Base-by-base conservation (phyloP, 1,140 invertebrate species). In the Frieseomelitta varia region DNA sequence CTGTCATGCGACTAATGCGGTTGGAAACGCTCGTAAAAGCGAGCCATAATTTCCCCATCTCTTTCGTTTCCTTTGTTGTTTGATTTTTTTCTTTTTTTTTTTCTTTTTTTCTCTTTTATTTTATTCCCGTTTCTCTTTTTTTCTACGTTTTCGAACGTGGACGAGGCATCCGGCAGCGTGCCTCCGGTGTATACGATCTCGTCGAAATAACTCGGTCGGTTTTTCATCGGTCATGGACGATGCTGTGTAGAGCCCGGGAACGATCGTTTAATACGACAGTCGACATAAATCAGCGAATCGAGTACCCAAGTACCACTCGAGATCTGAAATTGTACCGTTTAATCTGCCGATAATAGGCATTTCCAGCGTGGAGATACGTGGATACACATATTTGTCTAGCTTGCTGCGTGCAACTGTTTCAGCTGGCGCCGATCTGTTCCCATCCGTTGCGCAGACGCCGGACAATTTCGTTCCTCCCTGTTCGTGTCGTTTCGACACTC, bases 11-110 rank as follows among this genome's bases (percentile, higher is more conserved):
- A 85, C 86, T 90, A 92, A 92, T 86, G 79, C 84, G 85, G 63
- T 88, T 88, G 87, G 67, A 80, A 90, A 90, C 90, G 86, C 51
- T 91, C 87, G 83, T 87, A 85, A 89, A 89, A 91, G 86, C 24
- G 34, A 12, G 6, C 30, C 30, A 30, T 30, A 1, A 4, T 39
- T 56, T 81, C 53, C 19, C 67, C 56, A 15, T n/a, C 14, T 53
- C n/a, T 72, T 56, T 67, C 56, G 24, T 21, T 15, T 51, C 47
- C 1, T n/a, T 30, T 3, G 17, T 51, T 19, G 4, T 39, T 74
- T 11, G 24, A 69, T 3, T 27, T 82, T n/a, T 61, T n/a, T n/a
- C 24, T 61, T n/a, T 2, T n/a, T 61, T 61, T 0, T 8, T 47
- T 47, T 47, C 8, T 47, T 47, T 47, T 8, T 47, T 39, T 39